Conservation (phyloP, 2,888 invertebrate species). For the Melanotus villosus region DNA sequence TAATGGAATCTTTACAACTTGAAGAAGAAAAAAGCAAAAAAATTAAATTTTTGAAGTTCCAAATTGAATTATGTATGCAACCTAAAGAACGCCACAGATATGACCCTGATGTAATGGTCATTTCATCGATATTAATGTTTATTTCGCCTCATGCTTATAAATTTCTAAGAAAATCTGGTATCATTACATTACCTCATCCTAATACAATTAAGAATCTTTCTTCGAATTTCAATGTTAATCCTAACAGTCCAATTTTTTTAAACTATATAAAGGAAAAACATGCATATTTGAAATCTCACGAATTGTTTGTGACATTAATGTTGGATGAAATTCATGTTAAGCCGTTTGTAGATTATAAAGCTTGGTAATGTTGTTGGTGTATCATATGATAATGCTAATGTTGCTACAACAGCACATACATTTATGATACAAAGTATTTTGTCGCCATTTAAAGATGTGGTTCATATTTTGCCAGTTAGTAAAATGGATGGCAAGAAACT, state of each 20-base stretch:
- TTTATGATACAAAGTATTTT: conserved; percentile 45
- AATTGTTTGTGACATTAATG: not conserved
- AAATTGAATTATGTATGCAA: not conserved
- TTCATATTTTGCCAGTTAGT: conserved; percentile 45
- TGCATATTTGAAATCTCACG: not conserved
- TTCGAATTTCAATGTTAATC: conserved; percentile 1
- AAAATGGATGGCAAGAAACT: conserved; percentile 29
- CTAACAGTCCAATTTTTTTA: not conserved
- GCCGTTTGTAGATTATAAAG: conserved; percentile 48
- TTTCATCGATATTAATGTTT: not conserved
- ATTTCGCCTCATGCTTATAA: not conserved
- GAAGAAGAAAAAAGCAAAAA: not conserved
- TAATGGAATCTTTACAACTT: not conserved
- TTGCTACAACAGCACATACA: conserved; percentile 43
- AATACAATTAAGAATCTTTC: not conserved
- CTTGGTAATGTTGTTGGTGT: conserved; percentile 48
- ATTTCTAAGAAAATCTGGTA: conserved; percentile 5
- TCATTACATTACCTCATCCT: not conserved
- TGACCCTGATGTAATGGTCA: too few species aligned
- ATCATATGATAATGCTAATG: conserved; percentile 34
- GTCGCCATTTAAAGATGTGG: conserved; percentile 48
- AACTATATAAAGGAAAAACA: not conserved
- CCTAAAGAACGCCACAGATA: not conserved
- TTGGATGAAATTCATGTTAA: conserved; percentile 26
- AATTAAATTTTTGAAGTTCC: not conserved